Evolutionary conservation across 2,888 invertebrate genomes (phyloP).

Genomic region (Synergus itoensis): DNA sequence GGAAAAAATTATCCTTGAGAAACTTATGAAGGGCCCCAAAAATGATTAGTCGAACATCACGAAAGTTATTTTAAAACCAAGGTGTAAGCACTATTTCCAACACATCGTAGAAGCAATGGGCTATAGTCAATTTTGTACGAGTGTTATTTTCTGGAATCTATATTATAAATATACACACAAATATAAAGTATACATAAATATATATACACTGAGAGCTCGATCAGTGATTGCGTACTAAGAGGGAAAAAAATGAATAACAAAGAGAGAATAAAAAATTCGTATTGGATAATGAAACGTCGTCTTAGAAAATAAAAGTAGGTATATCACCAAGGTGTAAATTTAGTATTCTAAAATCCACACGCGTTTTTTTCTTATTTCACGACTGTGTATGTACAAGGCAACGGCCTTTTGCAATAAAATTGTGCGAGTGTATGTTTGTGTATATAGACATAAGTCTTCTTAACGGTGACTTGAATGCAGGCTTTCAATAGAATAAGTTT

Average conservation of each 20-base stretch:
- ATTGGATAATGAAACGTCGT: constrained; percentile 11
- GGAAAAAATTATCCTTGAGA: neutral
- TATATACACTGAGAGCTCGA: constrained; percentile 15
- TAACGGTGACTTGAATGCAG: constrained; percentile 10
- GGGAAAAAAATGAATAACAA: constrained; percentile 39
- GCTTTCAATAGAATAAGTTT: neutral
- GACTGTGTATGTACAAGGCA: neutral
- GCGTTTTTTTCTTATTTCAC: constrained; percentile 7
- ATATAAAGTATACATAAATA: constrained; percentile 49
- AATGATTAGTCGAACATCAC: constrained; percentile 49
- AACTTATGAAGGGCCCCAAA: neutral
- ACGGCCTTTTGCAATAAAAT: neutral
- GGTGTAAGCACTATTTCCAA: constrained; percentile 56
- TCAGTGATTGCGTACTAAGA: constrained; percentile 41
- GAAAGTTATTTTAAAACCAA: constrained; percentile 55
- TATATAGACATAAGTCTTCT: constrained; percentile 23
- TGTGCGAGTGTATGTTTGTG: constrained; percentile 30
- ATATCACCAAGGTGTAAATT: constrained; percentile 30
- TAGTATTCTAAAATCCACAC: constrained; percentile 39
- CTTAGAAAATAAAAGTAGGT: constrained; percentile 27
- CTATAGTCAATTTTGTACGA: constrained; percentile 76
- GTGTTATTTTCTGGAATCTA: constrained; percentile 73
- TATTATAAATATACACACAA: constrained; percentile 58
- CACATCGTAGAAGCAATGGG: constrained; percentile 74
- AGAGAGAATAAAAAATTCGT: constrained; percentile 42